Evolutionary conservation across 2,797 vertebrate genomes (phyloP), one percentile per base, ranked within the genome.

Genomic region (Melanotaenia trifasciata): DNA sequence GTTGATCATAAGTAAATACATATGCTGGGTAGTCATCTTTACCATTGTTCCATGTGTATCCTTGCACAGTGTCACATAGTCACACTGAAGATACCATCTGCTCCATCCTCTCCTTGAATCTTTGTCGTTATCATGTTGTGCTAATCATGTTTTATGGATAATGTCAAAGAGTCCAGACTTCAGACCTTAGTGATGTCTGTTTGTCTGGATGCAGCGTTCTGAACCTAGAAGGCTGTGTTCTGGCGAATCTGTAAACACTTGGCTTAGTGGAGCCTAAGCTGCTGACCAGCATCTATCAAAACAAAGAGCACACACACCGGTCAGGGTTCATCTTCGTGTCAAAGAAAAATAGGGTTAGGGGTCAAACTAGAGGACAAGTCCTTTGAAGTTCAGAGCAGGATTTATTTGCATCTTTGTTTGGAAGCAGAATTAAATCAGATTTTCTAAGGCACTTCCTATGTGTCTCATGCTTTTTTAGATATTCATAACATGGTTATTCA

Each of bases 161-260:
- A 67, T 63, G 77, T 76, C 77, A 74, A 74, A 26, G 43, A 38
- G 74, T 53, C 78, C 78, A 81, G 79, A 77, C 80, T 38, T 58
- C 75, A 65, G 75, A 63, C 79, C 67, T 59, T 54, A 35, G 40
- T 7, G 36, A 80, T 32, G 73, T 79, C 85, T 74, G 79, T 59
- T 66, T 40, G 58, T 57, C 68, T 71, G 67, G 60, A 53, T 67
- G 72, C 70, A 61, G 53, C 80, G 76, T 89, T 82, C 79, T 80
- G 38, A 62, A 72, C 64, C 62, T 74, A 40, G 72, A 76, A 90
- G 80, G 76, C 79, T 67, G 76, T 53, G 36, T 90, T 82, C 72
- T 57, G 72, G 67, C 68, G 78, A 76, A 90, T 91, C 90, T 89
- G 87, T 93, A 92, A 92, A 93, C 90, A 93, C 69, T 57, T 72